Base-by-base conservation (phyloP, 2,888 invertebrate genomes). In the Cryptosula pallasiana region DNA sequence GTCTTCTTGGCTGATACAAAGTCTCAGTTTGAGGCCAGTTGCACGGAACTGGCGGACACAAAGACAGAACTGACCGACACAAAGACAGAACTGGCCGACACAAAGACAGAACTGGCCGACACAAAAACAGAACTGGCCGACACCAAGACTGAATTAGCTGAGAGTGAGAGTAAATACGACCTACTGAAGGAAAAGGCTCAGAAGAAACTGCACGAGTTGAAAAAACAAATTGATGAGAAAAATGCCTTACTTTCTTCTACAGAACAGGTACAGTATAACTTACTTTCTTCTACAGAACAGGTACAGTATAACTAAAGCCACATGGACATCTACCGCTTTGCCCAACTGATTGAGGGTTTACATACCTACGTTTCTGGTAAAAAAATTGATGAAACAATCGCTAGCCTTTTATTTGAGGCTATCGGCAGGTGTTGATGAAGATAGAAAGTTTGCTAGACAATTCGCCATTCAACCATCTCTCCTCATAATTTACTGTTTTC, bases 151-250 rank as follows among this genome's bases (percentile, higher is more conserved):
- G 63, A 63, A 2, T n/a, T 63, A 5, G 32, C 27, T 2, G 63
- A 63, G 29, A 27, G 32, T 5, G 63, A 63, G n/a, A 5, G 32
- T 2, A 63, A 32, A 32, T 63, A 63, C 32, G 71, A 71, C 1
- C 76, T 78, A 55, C 72, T 81, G 32, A 72, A 75, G 36, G 72
- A 74, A 29, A 79, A 80, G 69, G 79, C 80, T 23, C 78, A 78
- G 72, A 58, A 73, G 20, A 75, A 78, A 72, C 75, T 79, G 20
- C 76, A 76, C 63, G 78, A 73, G 0, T 72, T 76, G 9, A 69
- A 71, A 73, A 74, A 72, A 35, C 71, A 79, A 72, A 74, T 81
- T 23, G 55, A 73, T 1, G 76, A 75, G 45, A 73, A 63, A 27
- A 63, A 27, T 63, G 34, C 34, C 2, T 34, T 63, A 16, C 32